Evolutionary conservation across 2,888 invertebrate species (phyloP), one percentile per base, ranked within the genome.

Genomic region (Nudaria mundana): DNA sequence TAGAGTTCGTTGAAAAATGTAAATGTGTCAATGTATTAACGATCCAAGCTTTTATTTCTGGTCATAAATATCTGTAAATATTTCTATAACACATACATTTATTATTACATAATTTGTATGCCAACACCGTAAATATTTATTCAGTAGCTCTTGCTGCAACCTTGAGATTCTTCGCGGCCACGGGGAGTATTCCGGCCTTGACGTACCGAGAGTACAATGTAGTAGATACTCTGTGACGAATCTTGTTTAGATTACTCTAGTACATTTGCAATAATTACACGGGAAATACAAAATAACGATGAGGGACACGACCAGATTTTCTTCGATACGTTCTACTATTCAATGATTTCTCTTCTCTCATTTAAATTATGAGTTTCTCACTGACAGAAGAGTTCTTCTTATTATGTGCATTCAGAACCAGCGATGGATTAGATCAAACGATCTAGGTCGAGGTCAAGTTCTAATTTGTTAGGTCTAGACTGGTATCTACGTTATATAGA

Each of bases 151-250:
- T 48, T 44, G 20, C 16, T 25, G 3, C 37, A 40, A 44, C 49
- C 49, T 57, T 56, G 57, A 41, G 22, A 37, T 36, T 22, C 29
- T 32, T 25, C 33, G 29, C 23, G 35, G 34, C 47, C 44, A 52
- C 52, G 41, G 52, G 48, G 42, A 43, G 58, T 57, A 52, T 55
- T 39, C 42, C 58, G 43, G 38, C 56, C 58, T 57, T 57, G 47
- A 20, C 25, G 40, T 18, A 25, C 32, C 40, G 32, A 25, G 12
- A 23, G 40, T 18, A 25, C 32, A 37, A 30, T 23, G 12, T 41
- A 41, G 30, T 41, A 30, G 37, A 31, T 39, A 10, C 37, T 48
- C 22, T 37, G 23, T 40, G 36, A 41, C 36, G 33, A 41, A 40
- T 34, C 34, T 23, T 43, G 28, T 34, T 37, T 31, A 3, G 35